These are phyloP conservation scores for Babylonia areolata DNA, from an alignment of 1,140 invertebrate genomes.

Conservation along the genomic window DNA sequence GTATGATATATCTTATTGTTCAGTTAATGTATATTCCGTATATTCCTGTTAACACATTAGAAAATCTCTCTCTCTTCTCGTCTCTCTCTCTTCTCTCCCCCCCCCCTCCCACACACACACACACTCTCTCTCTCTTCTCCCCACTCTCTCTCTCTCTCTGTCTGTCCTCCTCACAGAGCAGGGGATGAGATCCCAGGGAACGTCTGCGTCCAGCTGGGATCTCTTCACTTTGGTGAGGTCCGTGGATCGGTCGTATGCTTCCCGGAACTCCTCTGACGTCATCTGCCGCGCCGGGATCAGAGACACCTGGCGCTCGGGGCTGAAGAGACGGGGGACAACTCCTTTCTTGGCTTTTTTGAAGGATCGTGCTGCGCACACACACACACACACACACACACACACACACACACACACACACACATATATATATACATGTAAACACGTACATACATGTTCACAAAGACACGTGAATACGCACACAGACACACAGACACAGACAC, in stretches of 20 bases:
- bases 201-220: slow-evolving; percentile 23
- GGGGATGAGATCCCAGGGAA: slow-evolving; percentile 32
- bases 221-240: slow-evolving; percentile 21
- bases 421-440: too few species aligned
- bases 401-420: too few species aligned
- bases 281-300: slow-evolving; percentile 26
- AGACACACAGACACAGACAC: too few species aligned
- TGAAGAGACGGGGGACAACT: slow-evolving; percentile 18
- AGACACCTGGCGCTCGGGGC: slow-evolving; percentile 24
- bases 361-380: background rate
- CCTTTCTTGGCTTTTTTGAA: background rate
- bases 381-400: too few species aligned
- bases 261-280: slow-evolving; percentile 33
- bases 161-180: slow-evolving; percentile 26
- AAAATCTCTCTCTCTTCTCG: too few species aligned
- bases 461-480: too few species aligned
- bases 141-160: too few species aligned
- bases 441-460: too few species aligned
- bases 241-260: slow-evolving; percentile 23
- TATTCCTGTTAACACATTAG: background rate
- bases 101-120: too few species aligned
- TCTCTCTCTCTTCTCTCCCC: too few species aligned
- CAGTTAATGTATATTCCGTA: background rate
- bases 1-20: background rate
- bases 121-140: too few species aligned